Conservation (phyloP, 2,888 invertebrate species). For the Eilema sororculum region DNA sequence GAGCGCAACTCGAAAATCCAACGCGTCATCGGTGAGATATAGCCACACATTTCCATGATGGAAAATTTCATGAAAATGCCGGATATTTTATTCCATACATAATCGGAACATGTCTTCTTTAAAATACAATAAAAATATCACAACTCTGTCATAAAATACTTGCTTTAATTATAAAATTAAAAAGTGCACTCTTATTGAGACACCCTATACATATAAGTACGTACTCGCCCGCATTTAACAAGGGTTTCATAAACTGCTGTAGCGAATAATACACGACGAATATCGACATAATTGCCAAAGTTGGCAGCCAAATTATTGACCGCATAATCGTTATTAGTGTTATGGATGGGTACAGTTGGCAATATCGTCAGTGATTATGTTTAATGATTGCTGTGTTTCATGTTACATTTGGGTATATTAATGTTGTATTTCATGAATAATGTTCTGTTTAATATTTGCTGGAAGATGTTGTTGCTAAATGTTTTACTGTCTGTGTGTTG, state of each 20-base stretch:
- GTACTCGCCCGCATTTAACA: background rate
- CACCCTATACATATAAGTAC: background rate
- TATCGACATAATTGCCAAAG: slow-evolving; percentile 19
- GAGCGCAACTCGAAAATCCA: no score
- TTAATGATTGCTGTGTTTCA: background rate
- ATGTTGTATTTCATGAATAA: background rate
- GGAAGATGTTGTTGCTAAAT: background rate
- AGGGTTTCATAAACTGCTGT: slow-evolving; percentile 1
- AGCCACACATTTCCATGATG: no score
- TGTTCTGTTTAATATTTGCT: background rate
- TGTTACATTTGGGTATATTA: background rate
- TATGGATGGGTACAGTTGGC: slow-evolving; percentile 9
- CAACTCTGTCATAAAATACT: no score
- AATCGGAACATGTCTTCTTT: no score
- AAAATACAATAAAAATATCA: no score
- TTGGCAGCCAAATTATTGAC: slow-evolving; percentile 17
- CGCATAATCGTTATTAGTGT: slow-evolving; percentile 22
- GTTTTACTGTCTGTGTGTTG: no score
- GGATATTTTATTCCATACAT: no score
- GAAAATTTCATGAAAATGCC: no score
- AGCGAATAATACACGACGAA: background rate
- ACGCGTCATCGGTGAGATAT: no score
- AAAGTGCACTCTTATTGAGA: no score
- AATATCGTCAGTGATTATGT: background rate
- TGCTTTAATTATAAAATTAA: no score